phyloP scores from a whole-genome alignment of 2,113 vertebrate genomes.

The Athene cunicularia region DNA sequence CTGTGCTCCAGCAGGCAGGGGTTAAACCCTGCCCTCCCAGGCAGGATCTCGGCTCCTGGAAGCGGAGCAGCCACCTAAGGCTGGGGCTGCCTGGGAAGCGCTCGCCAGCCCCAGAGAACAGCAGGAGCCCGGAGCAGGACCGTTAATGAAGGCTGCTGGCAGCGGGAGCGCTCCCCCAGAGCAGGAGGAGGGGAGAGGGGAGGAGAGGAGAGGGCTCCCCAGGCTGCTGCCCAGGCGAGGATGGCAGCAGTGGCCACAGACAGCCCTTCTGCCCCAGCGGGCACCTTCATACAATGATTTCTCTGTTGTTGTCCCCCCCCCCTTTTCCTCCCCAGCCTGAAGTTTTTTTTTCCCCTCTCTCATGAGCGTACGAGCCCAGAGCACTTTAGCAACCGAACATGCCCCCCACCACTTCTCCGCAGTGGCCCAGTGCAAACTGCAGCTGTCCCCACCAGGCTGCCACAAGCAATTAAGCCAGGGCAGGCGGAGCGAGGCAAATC shows the following conservation, averaged over 20 bases:
- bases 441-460: constrained; percentile 44
- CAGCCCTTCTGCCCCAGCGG: neutral
- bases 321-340: neutral
- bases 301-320: neutral
- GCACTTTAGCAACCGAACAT: neutral
- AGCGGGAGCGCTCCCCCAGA: neutral
- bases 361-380: neutral
- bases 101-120: neutral
- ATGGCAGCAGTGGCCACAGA: neutral
- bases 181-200: neutral
- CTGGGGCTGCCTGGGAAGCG: neutral
- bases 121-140: neutral
- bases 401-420: constrained; percentile 15
- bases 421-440: neutral
- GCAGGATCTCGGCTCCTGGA: neutral
- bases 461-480: constrained; percentile 58
- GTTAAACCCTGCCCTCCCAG: neutral
- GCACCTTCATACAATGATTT: neutral
- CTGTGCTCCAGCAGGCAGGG: neutral
- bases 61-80: neutral
- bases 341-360: neutral
- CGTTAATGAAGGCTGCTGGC: constrained; percentile 28
- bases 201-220: neutral
- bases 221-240: neutral
- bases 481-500: constrained; percentile 58